Conservation (phyloP, 2,888 invertebrate genomes). For the Drosophila cyrtoloma region DNA sequence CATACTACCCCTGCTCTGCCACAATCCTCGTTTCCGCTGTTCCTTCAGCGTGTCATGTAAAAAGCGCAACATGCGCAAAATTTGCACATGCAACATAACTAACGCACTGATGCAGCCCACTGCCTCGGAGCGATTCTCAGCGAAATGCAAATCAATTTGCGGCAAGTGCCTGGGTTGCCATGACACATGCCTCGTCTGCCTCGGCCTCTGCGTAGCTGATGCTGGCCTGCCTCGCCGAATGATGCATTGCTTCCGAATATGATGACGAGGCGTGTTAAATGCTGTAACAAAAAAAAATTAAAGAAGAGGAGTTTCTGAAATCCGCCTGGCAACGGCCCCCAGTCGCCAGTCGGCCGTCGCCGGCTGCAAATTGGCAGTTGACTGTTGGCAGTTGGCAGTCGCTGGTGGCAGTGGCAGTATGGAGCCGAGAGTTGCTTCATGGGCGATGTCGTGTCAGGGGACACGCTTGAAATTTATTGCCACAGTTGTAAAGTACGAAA, state of each 20-base stretch:
- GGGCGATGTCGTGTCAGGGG: conserved; percentile 74
- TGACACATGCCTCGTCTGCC: conserved; percentile 66
- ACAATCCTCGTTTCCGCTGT: not conserved
- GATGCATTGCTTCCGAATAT: conserved; percentile 81
- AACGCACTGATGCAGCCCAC: conserved; percentile 52
- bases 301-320: conserved; percentile 44
- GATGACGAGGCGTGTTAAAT: conserved; percentile 80
- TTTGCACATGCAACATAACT: conserved; percentile 69
- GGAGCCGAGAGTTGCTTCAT: conserved; percentile 35
- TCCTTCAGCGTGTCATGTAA: conserved; percentile 33
- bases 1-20: not conserved
- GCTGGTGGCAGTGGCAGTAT: conserved; percentile 18
- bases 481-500: conserved; percentile 78
- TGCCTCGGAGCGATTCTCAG: conserved; percentile 38
- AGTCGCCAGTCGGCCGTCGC: conserved; percentile 31
- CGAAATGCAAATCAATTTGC: conserved; percentile 77
- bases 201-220: conserved; percentile 28
- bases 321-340: conserved; percentile 50
- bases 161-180: conserved; percentile 78
- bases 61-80: conserved; percentile 49
- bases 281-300: conserved; percentile 29
- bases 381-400: not conserved
- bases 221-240: conserved; percentile 56
- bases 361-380: conserved; percentile 1
- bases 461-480: conserved; percentile 76